These are phyloP conservation scores for Dorcus hopei DNA, from an alignment of 2,888 invertebrate genomes.

Conservation along the genomic window DNA sequence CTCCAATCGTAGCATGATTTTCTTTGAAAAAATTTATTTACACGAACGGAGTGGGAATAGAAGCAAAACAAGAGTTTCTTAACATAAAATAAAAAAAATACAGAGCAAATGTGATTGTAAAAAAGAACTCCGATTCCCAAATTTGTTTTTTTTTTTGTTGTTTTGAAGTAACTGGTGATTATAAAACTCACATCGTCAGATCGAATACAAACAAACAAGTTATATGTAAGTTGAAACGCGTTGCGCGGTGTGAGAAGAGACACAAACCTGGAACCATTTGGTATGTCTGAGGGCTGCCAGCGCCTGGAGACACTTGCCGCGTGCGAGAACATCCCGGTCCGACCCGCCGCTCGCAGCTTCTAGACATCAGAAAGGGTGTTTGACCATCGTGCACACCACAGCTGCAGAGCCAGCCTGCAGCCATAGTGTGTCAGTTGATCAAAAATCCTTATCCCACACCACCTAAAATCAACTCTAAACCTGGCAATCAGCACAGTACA, in stretches of 20 bases:
- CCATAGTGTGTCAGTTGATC: conserved; percentile 55
- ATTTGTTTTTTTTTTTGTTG: neutral
- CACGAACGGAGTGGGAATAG: conserved; percentile 40
- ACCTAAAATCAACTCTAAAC: conserved; percentile 49
- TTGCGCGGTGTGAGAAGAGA: conserved; percentile 48
- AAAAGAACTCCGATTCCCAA: conserved; percentile 38
- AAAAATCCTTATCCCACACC: conserved; percentile 66
- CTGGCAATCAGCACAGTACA: conserved; percentile 46
- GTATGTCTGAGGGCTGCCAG: conserved; percentile 99
- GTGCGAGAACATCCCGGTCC: conserved; percentile 92
- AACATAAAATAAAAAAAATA: conserved; percentile 27
- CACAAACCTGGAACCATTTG: conserved; percentile 99
- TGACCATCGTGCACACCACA: conserved; percentile 61
- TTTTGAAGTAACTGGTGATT: neutral
- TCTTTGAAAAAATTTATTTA: neutral
- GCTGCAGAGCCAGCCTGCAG: conserved; percentile 32
- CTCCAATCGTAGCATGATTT: conserved; percentile 18
- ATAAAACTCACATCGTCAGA: conserved; percentile 46
- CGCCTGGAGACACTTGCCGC: conserved; percentile 99
- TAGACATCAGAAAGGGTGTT: conserved; percentile 66
- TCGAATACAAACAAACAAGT: conserved; percentile 25
- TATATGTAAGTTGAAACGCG: conserved; percentile 22
- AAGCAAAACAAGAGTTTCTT: conserved; percentile 47
- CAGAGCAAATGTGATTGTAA: neutral
- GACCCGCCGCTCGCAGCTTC: conserved; percentile 68